Base-by-base conservation (phyloP, 30 jellyfish, hydroid and myxozoan species). In the Catostylus mosaicus region DNA sequence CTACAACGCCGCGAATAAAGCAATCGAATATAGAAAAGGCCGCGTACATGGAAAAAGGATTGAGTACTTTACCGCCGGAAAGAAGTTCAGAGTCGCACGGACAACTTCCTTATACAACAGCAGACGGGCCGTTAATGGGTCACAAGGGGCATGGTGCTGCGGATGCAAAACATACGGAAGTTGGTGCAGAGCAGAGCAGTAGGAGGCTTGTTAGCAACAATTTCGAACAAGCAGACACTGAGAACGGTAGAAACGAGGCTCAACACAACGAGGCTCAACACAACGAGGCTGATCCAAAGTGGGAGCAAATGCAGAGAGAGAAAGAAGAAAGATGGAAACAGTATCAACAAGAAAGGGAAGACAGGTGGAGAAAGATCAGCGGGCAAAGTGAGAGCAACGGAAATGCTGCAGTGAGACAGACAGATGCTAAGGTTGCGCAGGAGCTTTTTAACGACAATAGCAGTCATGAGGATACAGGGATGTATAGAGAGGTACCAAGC, bases 241-340 rank as follows among this genome's bases (percentile, higher is more conserved):
- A 68, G 51, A 59, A 59, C 1, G 29, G 40, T n/a, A 40, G 22
- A 14, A 38, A 31, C 22, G 72, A 47, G 50, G n/a, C n/a, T n/a
- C n/a, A n/a, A n/a, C n/a, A n/a, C n/a, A 18, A 63, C 45, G 61
- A 19, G 6, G 70, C 70, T 6, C 30, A 24, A 3, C 1, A 31
- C 29, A 40, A 52, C 29, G 83, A 65, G 51, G 57, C 56, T 1
- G 83, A 67, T 34, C 45, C 66, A 23, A 62, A 82, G 22, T 82
- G 92, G 92, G 66, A 82, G 70, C 29, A 82, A 68, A 50, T 71
- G 85, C 85, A 82, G 23, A 45, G 30, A 30, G 86, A 68, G 18
- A 54, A 60, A 34, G 84, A 68, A 35, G 86, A 82, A 22, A 37
- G 92, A 40, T 82, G 92, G 92, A 61, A 50, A 26, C 63, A 70